A percentile compares a stretch with the other conserved stretches of the same genome.
These are phyloP conservation scores for Lasioglossum marginatum DNA, from an alignment of 2,888 invertebrate genomes.

Conservation along the genomic window DNA sequence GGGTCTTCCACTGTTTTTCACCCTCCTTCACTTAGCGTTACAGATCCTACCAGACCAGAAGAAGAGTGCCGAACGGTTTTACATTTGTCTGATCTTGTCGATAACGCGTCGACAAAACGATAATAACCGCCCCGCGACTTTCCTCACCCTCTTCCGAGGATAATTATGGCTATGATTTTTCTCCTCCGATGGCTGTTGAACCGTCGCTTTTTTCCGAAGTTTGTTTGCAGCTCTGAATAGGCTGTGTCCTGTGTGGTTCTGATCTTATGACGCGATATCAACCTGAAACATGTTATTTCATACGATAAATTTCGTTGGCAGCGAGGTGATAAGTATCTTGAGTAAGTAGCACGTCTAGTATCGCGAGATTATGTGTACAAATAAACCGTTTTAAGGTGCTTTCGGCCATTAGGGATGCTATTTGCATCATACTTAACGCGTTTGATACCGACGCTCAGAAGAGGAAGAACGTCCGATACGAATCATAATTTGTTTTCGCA, in stretches of 20 bases:
- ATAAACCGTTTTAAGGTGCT: not conserved
- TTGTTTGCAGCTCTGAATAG: not conserved
- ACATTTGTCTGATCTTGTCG: conserved; percentile 62
- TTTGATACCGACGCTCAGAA: not conserved
- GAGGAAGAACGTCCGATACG: not conserved
- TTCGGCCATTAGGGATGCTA: not conserved
- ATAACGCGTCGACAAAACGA: conserved; percentile 56
- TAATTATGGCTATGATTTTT: not conserved
- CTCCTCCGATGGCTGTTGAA: not conserved
- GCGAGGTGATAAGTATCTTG: not conserved
- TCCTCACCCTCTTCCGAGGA: not conserved
- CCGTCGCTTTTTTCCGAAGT: not conserved
- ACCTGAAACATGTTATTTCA: not conserved
- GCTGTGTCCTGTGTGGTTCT: not conserved
- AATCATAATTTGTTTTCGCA: not conserved
- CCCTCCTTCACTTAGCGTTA: conserved; percentile 50
- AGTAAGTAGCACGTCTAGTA: not conserved
- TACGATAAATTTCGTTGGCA: not conserved
- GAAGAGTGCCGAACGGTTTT: conserved; percentile 58
- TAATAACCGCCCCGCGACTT: not conserved
- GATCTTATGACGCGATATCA: not conserved
- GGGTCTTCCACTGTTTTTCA: conserved; percentile 65
- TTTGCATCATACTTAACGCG: conserved; percentile 6
- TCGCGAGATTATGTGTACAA: not conserved
- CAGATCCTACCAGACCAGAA: conserved; percentile 50